Percentiles rank a stretch among this genome's conserved stretches.
phyloP scores from a whole-genome alignment of 1,140 invertebrate species.

The Wasmannia auropunctata region DNA sequence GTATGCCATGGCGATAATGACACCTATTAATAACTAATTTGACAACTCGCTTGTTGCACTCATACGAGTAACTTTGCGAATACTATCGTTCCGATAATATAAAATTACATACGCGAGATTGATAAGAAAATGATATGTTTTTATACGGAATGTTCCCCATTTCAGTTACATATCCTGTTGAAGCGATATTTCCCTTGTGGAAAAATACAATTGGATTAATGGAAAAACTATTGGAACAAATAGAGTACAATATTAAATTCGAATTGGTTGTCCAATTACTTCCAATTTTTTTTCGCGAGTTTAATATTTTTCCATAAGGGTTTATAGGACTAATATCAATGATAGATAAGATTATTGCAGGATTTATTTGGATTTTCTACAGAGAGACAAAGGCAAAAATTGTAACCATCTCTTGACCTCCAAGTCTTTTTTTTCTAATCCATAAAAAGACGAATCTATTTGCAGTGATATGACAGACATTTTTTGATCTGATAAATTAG shows the following conservation, averaged over 20 bases:
- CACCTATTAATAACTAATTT: constrained; percentile 14
- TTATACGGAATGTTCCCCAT: background rate
- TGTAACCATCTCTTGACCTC: too few relatives aligned
- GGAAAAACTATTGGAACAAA: too few relatives aligned
- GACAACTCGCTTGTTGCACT: background rate
- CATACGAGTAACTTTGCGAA: background rate
- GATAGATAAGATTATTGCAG: background rate
- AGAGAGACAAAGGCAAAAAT: background rate
- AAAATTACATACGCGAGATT: background rate
- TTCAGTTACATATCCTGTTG: too few relatives aligned
- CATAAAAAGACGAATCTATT: background rate
- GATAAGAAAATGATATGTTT: background rate
- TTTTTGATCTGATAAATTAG: background rate
- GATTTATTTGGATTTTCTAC: background rate
- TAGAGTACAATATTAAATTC: too few relatives aligned
- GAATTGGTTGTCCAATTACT: too few relatives aligned
- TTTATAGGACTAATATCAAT: background rate
- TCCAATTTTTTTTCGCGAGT: too few relatives aligned
- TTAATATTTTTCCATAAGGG: too few relatives aligned
- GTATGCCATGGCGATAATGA: background rate
- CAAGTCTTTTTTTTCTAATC: background rate
- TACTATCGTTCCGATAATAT: background rate
- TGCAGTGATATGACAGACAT: background rate
- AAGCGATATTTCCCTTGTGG: background rate
- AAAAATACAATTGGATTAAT: too few relatives aligned